phyloP scores from a whole-genome alignment of 2,888 invertebrate genomes.

The Pherbina coryleti region DNA sequence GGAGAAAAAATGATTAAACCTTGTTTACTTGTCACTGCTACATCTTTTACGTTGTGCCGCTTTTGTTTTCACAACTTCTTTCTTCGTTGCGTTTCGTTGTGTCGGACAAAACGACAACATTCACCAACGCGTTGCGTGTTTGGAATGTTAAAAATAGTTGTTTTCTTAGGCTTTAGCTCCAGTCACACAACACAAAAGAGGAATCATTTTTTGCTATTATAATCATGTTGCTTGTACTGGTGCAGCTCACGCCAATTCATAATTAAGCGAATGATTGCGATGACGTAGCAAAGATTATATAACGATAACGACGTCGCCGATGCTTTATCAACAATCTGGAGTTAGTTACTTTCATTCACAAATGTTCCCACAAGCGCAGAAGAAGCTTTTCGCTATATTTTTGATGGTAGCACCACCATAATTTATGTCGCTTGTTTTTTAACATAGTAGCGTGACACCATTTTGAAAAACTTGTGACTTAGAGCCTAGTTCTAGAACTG shows the following conservation, averaged over 20 bases:
- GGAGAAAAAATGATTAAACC: not conserved
- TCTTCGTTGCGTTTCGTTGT: not conserved
- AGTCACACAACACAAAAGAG: not conserved
- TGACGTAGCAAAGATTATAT: too few species aligned
- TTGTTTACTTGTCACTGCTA: not conserved
- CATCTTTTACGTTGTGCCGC: not conserved
- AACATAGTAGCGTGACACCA: too few species aligned
- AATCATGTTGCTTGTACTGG: not conserved
- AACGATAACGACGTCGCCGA: too few species aligned
- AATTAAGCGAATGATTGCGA: not conserved
- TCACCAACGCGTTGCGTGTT: constrained; percentile 19
- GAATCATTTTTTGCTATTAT: not conserved
- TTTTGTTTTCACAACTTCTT: constrained; percentile 12
- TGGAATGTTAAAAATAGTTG: constrained; percentile 21
- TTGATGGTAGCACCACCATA: too few species aligned
- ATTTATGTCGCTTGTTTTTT: too few species aligned
- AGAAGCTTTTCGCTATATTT: too few species aligned
- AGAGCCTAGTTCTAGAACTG: too few species aligned
- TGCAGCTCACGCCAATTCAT: not conserved
- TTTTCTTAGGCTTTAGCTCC: not conserved
- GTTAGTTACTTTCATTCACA: too few species aligned
- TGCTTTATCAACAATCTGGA: too few species aligned
- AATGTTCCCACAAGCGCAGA: too few species aligned
- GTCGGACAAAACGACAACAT: not conserved
- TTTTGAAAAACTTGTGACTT: too few species aligned